Base-by-base conservation (phyloP, 2,797 vertebrate genomes). In the Myiotriccus ornatus region DNA sequence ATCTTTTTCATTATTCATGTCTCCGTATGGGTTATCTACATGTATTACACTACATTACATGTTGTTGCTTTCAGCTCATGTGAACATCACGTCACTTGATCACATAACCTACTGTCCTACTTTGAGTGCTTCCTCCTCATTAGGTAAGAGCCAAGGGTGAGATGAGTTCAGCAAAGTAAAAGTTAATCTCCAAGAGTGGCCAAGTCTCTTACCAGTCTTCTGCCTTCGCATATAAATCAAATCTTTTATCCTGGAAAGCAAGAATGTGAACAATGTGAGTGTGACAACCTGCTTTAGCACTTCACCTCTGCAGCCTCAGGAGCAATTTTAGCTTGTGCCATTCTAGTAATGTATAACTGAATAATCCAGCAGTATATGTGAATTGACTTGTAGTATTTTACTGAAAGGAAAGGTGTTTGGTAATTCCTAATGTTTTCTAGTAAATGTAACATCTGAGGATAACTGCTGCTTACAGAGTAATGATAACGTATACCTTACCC, bases 141-240 rank as follows among this genome's bases (percentile, higher is more conserved):
- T 41, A 50, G 23, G 32, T 65, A 87, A 67, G 37, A 55, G 19
- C 39, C 57, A 39, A 50, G 22, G 32, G 18, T 39, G 18, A 91
- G 60, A 50, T 2, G 5, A 82, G 17, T 43, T 87, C 57, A 95
- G 19, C 23, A 62, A 74, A 95, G 62, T 50, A 69, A 3, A 4
- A 65, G 49, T 88, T 75, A 91, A 30, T 22, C 27, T 70, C 37
- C 27, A 9, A 75, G 53, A 76, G 14, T 2, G 2, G 49, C 32
- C 79, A 55, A 82, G 60, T 81, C 91, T 96, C 92, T 97, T 98
- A 99, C 98, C 98, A 97, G 86, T 98, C 97, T 77, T 97, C 92
- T 44, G 97, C 93, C 85, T 98, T 98, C 15, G 97, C 78, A 28
- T 97, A 87, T 59, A 99, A 92, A 91, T 98, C 95, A 68, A 96